Evolutionary conservation across 2,113 vertebrate species (phyloP), one percentile per base, ranked within the genome.

Genomic region (Prunella himalayana): DNA sequence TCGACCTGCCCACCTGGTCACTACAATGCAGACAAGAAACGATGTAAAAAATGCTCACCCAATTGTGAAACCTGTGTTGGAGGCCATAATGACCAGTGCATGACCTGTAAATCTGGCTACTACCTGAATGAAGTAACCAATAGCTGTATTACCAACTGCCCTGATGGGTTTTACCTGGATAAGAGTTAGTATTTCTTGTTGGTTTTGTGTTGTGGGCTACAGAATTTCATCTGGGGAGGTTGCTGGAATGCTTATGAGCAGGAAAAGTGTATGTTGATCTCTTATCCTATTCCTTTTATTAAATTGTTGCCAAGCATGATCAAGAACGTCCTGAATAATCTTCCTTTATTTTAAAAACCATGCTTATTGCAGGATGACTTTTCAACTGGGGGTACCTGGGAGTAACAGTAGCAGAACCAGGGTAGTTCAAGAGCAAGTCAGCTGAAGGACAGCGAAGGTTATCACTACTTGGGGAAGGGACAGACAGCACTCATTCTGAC

Each of bases 41-140:
- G 99, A 42, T 99, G 99, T 97, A 99, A 99, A 95, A 99, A 99
- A 97, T 99, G 99, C 91, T 98, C 98, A 30, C 98, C 99, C 28
- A 97, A 98, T 91, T 99, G 99, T 64, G 99, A 99, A 94, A 98
- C 98, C 73, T 99, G 99, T 92, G 96, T 99, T 39, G 99, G 99
- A 75, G 98, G 99, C 96, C 99, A 99, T 7, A 98, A 97, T 24
- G 99, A 99, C 97, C 99, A 99, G 96, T 99, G 99, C 96, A 98
- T 98, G 80, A 98, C 99, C 66, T 99, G 99, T 94, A 98, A 99
- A 97, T 94, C 98, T 14, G 99, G 99, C 37, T 99, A 98, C 97
- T 99, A 99, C 97, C 98, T 99, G 92, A 98, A 98, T 49, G 99
- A 99, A 97, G 99, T 98, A 82, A 97, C 98, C 95, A 99, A 98